phyloP scores from a whole-genome alignment of 2,113 vertebrate genomes.

The Lophochroa leadbeateri region DNA sequence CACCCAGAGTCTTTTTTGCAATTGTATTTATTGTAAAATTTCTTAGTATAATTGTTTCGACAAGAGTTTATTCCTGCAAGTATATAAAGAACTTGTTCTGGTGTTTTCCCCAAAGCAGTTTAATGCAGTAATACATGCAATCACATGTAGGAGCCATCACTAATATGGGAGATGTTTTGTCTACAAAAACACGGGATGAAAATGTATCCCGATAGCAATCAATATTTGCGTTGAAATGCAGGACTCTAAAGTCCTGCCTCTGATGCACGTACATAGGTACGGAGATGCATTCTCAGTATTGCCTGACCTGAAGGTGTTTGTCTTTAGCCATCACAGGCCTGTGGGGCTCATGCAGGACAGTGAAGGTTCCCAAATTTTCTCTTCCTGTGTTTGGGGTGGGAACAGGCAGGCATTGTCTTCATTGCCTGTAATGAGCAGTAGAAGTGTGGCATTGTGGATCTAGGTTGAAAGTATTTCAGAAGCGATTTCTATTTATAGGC shows the following conservation, averaged over 20 bases:
- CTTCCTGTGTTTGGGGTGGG: not conserved
- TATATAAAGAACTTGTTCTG: not conserved
- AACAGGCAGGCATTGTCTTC: not conserved
- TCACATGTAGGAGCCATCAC: not conserved
- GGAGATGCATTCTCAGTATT: not conserved
- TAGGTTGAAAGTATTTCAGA: not conserved
- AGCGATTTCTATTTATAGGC: not conserved
- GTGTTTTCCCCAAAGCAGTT: not conserved
- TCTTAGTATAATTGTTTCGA: not conserved
- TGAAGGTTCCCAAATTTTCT: not conserved
- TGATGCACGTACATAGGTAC: not conserved
- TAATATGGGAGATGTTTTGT: not conserved
- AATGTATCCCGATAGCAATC: not conserved
- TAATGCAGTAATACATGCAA: not conserved
- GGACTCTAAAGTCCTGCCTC: not conserved
- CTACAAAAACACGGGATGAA: not conserved
- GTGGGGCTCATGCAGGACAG: fast-evolving
- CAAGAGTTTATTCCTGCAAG: not conserved
- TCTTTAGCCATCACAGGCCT: not conserved
- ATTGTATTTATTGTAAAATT: not conserved
- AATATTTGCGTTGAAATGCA: not conserved
- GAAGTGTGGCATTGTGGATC: not conserved
- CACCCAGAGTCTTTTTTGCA: not conserved
- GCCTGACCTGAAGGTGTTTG: not conserved
- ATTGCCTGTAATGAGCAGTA: not conserved